These are phyloP conservation scores for Papilio polyxenes DNA, from an alignment of 1,140 invertebrate genomes.

Conservation along the genomic window DNA sequence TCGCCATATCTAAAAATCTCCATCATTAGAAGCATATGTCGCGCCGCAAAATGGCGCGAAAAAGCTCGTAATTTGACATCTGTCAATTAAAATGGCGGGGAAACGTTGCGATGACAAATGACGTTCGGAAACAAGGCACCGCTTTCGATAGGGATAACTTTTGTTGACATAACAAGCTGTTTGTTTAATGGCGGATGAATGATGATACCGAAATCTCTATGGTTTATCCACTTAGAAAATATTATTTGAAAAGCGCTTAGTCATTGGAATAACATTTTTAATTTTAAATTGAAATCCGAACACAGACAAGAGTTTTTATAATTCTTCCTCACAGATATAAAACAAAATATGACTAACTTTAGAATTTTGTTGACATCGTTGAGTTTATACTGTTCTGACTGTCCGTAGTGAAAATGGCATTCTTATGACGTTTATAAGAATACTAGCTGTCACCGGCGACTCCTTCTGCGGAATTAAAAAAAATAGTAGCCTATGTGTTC, in stretches of 20 bases:
- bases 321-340: neutral
- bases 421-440: no score
- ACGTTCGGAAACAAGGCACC: slow-evolving; percentile 55
- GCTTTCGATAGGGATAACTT: slow-evolving; percentile 45
- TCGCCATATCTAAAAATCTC: slow-evolving; percentile 65
- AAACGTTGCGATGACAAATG: slow-evolving; percentile 60
- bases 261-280: neutral
- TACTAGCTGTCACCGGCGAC: no score
- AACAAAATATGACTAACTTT: neutral
- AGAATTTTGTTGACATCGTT: neutral
- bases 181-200: slow-evolving; percentile 39
- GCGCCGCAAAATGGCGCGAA: slow-evolving; percentile 63
- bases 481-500: no score
- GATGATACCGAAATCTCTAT: slow-evolving; percentile 16
- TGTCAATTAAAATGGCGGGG: slow-evolving; percentile 71
- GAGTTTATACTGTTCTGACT: no score
- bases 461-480: no score
- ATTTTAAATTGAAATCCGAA: neutral
- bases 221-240: slow-evolving; percentile 23
- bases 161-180: slow-evolving; percentile 51
- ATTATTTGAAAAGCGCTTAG: slow-evolving; percentile 3
- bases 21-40: slow-evolving; percentile 61
- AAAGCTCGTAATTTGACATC: slow-evolving; percentile 69
- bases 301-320: neutral
- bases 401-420: no score